Evolutionary conservation across 2,888 invertebrate genomes (phyloP).

Genomic region (Drosophila prostipennis): DNA sequence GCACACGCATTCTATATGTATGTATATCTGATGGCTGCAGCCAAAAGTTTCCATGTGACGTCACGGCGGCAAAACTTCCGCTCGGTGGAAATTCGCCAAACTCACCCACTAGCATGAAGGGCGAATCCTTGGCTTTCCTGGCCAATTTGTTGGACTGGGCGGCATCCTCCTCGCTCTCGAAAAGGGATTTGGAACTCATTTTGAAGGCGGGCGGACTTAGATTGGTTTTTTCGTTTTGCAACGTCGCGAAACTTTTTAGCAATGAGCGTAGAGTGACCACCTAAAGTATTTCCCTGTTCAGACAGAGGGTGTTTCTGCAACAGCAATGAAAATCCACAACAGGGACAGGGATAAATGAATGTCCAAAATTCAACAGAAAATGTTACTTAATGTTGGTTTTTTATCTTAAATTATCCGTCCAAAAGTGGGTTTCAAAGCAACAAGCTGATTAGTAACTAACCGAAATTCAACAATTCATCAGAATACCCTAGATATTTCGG

Average conservation of each 20-base stretch:
- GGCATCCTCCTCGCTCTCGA: conserved; percentile 76
- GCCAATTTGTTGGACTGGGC: conserved; percentile 85
- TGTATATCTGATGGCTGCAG: neutral
- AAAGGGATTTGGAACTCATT: conserved; percentile 82
- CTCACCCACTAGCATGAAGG: conserved; percentile 90
- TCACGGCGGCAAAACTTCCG: conserved; percentile 29
- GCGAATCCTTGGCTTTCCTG: conserved; percentile 89
- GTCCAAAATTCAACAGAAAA: too few species aligned
- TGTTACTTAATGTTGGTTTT: too few species aligned
- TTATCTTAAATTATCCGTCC: too few species aligned
- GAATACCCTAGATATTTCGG: too few species aligned
- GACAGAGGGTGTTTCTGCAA: too few species aligned
- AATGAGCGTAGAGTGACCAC: neutral
- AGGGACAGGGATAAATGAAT: too few species aligned
- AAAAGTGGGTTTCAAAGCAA: too few species aligned
- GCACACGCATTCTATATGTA: conserved; percentile 9
- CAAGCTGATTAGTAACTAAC: too few species aligned
- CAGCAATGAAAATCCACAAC: too few species aligned
- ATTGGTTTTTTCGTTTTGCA: neutral
- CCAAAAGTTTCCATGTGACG: conserved; percentile 51
- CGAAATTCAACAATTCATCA: too few species aligned
- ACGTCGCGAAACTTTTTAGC: conserved; percentile 25
- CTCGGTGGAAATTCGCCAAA: conserved; percentile 22
- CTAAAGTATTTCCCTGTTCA: too few species aligned
- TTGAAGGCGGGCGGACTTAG: conserved; percentile 23